Evolutionary conservation across 2,888 invertebrate species (phyloP).

Genomic region (Matsumyia berberina): DNA sequence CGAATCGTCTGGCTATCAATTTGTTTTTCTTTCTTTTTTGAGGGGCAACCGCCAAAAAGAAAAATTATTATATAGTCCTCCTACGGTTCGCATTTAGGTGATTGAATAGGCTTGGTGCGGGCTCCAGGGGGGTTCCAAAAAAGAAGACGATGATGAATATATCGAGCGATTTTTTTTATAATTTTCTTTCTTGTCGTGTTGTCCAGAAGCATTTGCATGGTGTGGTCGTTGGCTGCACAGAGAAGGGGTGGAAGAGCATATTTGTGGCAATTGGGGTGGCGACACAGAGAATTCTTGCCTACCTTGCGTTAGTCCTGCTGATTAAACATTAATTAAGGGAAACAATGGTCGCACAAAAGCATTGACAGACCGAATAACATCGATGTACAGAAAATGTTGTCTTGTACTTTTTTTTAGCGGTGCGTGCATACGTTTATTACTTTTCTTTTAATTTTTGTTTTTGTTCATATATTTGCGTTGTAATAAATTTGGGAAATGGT

Average conservation of each 20-base stretch:
- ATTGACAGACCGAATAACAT: slow-evolving; percentile 77
- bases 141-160: slow-evolving; percentile 38
- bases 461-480: neutral
- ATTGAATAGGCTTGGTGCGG: slow-evolving; percentile 31
- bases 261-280: slow-evolving; percentile 34
- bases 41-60: slow-evolving; percentile 67
- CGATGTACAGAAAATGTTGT: slow-evolving; percentile 49
- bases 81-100: slow-evolving; percentile 52
- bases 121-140: slow-evolving; percentile 15
- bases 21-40: slow-evolving; percentile 45
- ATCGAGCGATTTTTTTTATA: neutral
- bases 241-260: slow-evolving; percentile 9
- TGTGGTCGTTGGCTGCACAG: slow-evolving; percentile 18
- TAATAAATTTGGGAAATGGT: slow-evolving; percentile 44
- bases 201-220: slow-evolving; percentile 44
- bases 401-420: slow-evolving; percentile 42
- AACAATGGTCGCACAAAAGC: slow-evolving; percentile 78
- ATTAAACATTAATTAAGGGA: slow-evolving; percentile 85
- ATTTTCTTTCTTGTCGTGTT: slow-evolving; percentile 52
- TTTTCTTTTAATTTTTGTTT: slow-evolving; percentile 19
- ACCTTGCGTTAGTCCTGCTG: slow-evolving; percentile 80
- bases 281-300: slow-evolving; percentile 5
- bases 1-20: slow-evolving; percentile 24
- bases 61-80: slow-evolving; percentile 43
- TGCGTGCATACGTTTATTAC: slow-evolving; percentile 35